Base-by-base conservation (phyloP, 1,140 invertebrate genomes). In the Berghia stephanieae region DNA sequence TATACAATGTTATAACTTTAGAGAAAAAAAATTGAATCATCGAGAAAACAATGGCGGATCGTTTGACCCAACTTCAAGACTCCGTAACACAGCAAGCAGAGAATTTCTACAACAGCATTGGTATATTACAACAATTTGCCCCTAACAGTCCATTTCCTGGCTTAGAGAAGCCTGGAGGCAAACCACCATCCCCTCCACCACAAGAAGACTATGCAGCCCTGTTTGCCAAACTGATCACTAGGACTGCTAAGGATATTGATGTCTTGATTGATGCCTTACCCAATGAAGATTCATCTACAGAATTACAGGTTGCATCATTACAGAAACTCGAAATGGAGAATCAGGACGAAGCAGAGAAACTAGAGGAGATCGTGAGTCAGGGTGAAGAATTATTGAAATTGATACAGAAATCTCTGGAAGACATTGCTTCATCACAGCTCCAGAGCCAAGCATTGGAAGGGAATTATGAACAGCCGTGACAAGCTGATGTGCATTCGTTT, bases 51-150 rank as follows among this genome's bases (percentile, higher is more conserved):
- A 97, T 97, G 96, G 95, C 96, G 38, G 96, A 98, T 89, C 92
- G 97, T 85, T 90, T 99, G 66, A 99, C 97, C 0, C 98, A 99
- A 90, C 91, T 99, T 1, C 97, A 99, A 91, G 97, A 99, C 89
- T 95, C 96, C 40, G 96, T 99, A 42, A 99, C 99, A 90, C 94
- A 95, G 95, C 96, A 99, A 95, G 98, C 97, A 1, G 97, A 99
- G 86, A 95, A 99, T 87, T 98, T 99, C 86, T 98, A 96, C 89
- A 99, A 99, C 87, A 97, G 96, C 80, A 96, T 99, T 74, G 98
- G 98, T 76, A 94, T 99, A 78, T 90, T 99, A 67, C 97, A 99
- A 90, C 96, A 98, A 88, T 96, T 93, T 87, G 96, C 98, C 2
- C 93, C 94, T 6, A 96, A 97, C 0, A 97, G 95, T 83, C 96